A percentile compares a stretch with the other conserved stretches of the same genome.
phyloP scores from a whole-genome alignment of 1,140 invertebrate species.

The Oscheius sp. region DNA sequence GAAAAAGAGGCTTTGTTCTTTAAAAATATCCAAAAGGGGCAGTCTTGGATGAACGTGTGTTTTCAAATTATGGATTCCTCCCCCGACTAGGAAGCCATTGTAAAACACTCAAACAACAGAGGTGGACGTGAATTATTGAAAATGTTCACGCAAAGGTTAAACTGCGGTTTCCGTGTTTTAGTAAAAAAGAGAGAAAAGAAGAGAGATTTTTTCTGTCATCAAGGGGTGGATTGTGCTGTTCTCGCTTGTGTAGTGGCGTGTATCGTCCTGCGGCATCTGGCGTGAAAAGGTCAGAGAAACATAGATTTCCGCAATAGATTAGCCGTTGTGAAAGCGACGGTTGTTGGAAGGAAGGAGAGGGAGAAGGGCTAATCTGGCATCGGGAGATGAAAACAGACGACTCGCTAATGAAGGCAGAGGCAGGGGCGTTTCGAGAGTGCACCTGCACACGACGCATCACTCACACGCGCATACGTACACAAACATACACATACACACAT shows the following conservation, averaged over 20 bases:
- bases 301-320: neutral
- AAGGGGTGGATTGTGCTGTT: neutral
- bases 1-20: neutral
- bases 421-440: neutral
- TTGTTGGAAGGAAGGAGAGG: neutral
- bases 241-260: neutral
- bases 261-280: neutral
- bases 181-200: neutral
- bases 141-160: too few species aligned
- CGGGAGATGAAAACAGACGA: neutral
- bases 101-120: too few species aligned
- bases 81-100: neutral
- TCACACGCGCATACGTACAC: neutral
- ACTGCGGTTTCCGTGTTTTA: neutral
- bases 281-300: conserved; percentile 7
- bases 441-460: neutral
- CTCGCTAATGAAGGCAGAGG: neutral
- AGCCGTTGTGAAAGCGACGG: neutral
- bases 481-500: neutral
- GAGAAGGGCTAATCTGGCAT: neutral
- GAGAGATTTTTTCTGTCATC: neutral
- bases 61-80: neutral
- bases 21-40: neutral
- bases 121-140: too few species aligned
- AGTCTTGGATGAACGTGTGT: too few species aligned